Conservation (phyloP, 2,797 vertebrate genomes). For the Mallotus villosus region DNA sequence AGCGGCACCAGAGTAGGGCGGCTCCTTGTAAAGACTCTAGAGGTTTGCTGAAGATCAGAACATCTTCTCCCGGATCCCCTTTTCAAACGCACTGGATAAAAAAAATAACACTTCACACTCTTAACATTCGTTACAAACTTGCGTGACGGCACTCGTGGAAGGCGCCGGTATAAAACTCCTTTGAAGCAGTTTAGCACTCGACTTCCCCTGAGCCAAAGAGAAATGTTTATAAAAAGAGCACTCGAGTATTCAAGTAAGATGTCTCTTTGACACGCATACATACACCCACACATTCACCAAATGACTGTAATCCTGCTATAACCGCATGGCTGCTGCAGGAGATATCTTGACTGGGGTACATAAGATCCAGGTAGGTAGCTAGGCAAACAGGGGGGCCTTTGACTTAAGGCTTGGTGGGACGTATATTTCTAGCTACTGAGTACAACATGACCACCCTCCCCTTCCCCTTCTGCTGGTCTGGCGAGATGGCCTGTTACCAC, state of each 20-base stretch:
- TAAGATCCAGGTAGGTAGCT: conserved; percentile 17
- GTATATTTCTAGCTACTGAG: background rate
- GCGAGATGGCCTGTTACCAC: background rate
- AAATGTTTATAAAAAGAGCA: conserved; percentile 26
- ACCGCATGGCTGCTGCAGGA: background rate
- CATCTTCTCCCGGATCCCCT: background rate
- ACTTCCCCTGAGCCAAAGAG: conserved; percentile 34
- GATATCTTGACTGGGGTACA: no score
- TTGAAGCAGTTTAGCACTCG: conserved; percentile 19
- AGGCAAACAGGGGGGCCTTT: conserved; percentile 17
- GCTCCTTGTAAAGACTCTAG: background rate
- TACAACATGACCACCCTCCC: background rate
- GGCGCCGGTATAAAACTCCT: conserved; percentile 22
- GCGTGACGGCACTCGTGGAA: conserved; percentile 24
- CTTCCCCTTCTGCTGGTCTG: background rate
- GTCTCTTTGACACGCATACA: conserved; percentile 31
- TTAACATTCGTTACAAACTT: conserved; percentile 40
- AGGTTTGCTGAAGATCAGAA: background rate
- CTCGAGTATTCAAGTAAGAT: conserved; percentile 72
- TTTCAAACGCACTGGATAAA: conserved; percentile 16
- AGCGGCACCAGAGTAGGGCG: background rate
- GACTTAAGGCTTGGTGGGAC: conserved; percentile 4
- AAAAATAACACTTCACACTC: conserved; percentile 32
- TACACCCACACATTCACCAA: conserved; percentile 35
- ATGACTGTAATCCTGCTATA: conserved; percentile 8